Evolutionary conservation across 2,113 vertebrate genomes (phyloP), one percentile per base, ranked within the genome.

Genomic region (Penelope pileata): DNA sequence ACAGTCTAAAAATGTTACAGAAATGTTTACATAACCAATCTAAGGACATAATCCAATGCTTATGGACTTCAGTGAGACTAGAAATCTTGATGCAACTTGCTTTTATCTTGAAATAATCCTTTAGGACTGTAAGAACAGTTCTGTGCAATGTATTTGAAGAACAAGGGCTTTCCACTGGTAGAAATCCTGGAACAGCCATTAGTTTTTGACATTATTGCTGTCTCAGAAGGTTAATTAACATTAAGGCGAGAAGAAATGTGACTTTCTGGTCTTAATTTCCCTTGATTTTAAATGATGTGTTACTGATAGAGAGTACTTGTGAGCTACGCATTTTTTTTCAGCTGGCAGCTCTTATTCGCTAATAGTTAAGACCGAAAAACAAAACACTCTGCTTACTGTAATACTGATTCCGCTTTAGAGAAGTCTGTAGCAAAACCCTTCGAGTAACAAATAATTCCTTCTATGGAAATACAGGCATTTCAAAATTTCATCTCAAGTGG

Each of bases 1-100:
- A 64, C 66, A 66, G 78, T 54, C 86, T 93, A 92, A 92, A 95
- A 91, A 84, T 48, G 83, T 73, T 90, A 80, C 84, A 85, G 94
- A 87, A 95, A 82, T 82, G 78, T 94, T 95, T 96, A 91, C 27
- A 34, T 91, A 95, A 91, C 70, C 9, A 2, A 96, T 91, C 91
- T 91, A 60, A 89, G 80, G 70, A 73, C 78, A 74, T 94, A 94
- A 95, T 95, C 85, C 91, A 91, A 47, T 42, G 76, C 72, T 91
- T 72, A 40, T 1, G n/a, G 79, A 83, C 87, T 88, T 90, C 76
- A 91, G 54, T 40, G 75, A 94, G 82, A 80, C 63, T 83, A 80
- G 88, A 94, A 91, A 77, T 75, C 94, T 94, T 83, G 47, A 79
- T 83, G 73, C 16, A 63, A 88, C 50, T 86, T 45, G 72, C 34